phyloP scores from a whole-genome alignment of 2,888 invertebrate genomes.

The Erebia ligea region DNA sequence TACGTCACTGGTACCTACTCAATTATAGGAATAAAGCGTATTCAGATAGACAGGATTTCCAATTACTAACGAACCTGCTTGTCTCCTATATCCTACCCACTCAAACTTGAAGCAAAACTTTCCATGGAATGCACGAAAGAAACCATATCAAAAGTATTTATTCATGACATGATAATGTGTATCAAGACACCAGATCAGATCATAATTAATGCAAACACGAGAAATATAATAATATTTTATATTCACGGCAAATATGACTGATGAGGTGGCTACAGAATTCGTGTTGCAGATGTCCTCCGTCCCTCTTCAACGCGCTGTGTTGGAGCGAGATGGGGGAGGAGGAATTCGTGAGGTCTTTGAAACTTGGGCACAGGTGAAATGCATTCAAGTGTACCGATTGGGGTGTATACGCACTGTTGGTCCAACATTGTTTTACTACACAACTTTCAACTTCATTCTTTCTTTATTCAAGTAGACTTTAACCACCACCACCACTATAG shows the following conservation, averaged over 20 bases:
- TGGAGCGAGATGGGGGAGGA: slow-evolving; percentile 33
- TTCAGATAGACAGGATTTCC: too few species aligned
- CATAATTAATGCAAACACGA: slow-evolving; percentile 29
- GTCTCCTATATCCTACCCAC: too few species aligned
- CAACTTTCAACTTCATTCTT: too few species aligned
- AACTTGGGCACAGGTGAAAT: slow-evolving; percentile 44
- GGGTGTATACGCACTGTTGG: slow-evolving; percentile 33
- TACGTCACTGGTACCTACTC: too few species aligned
- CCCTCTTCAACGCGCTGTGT: slow-evolving; percentile 20
- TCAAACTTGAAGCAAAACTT: slow-evolving; percentile 3
- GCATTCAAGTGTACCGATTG: slow-evolving; percentile 41
- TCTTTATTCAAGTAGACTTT: too few species aligned
- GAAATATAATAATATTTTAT: slow-evolving; percentile 25
- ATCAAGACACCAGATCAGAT: slow-evolving; percentile 19
- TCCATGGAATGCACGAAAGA: slow-evolving; percentile 7
- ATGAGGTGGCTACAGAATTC: slow-evolving; percentile 45
- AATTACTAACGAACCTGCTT: too few species aligned
- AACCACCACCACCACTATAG: too few species aligned
- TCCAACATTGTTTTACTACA: background rate
- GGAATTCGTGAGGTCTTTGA: slow-evolving; percentile 43
- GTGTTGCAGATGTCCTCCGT: slow-evolving; percentile 23
- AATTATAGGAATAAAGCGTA: too few species aligned
- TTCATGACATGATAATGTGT: slow-evolving; percentile 23
- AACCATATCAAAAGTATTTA: slow-evolving; percentile 14
- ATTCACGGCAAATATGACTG: slow-evolving; percentile 58